Evolutionary conservation across 2,888 invertebrate genomes (phyloP), one percentile per base, ranked within the genome.

Genomic region (Xestia xanthographa): DNA sequence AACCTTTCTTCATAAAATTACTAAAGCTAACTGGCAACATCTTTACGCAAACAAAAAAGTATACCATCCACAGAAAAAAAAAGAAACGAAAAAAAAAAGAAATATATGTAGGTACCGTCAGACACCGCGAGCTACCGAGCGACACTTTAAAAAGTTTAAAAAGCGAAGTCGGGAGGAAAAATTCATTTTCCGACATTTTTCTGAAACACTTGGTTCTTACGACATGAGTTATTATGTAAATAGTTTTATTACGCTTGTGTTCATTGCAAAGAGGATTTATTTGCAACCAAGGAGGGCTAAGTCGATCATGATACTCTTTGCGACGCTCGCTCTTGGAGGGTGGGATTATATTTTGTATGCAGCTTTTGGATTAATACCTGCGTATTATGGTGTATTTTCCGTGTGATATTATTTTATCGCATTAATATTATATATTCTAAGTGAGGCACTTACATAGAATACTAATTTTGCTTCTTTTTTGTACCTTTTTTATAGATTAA

Each of bases 201-300:
- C 66, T 75, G 29, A 79, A 86, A 79, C 85, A 82, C 74, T 82
- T 67, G 74, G 67, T 68, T 72, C 65, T 76, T 62, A 76, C 71
- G 71, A 85, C 79, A 75, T 85, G 84, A 83, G 85, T 84, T 83
- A 83, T 87, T 90, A 90, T 89, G 90, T 85, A 90, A 90, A 90
- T 90, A 88, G 89, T 90, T 90, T 90, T 89, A 89, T 87, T 84
- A 80, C 86, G 85, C 83, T 70, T 86, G 84, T 89, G 86, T 87
- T 90, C 84, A 82, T 82, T 80, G 86, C 85, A 86, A 90, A 90
- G 85, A 82, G 85, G 89, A 79, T 91, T 89, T 89, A 88, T 87
- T 87, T 88, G 85, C 80, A 75, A 80, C 84, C 86, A 83, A 87
- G 83, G 77, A 75, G 82, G 67, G 78, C 76, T 90, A 86, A 90